phyloP scores from a whole-genome alignment of 2,888 invertebrate genomes.

The Fragum fragum region DNA sequence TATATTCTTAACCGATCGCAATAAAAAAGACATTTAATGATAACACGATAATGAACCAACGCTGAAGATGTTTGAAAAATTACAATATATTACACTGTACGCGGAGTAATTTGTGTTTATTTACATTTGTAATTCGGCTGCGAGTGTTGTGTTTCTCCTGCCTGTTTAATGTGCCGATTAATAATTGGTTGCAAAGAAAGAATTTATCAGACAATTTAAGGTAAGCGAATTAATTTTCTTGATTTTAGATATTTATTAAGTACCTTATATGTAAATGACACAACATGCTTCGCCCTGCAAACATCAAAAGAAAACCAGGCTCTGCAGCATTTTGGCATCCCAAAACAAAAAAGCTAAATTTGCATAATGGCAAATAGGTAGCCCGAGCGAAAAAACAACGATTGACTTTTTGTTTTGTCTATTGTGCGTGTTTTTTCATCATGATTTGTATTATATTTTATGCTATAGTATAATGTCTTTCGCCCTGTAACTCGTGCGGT shows the following conservation, averaged over 20 bases:
- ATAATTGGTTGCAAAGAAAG: constrained; percentile 49
- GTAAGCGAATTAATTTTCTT: constrained; percentile 48
- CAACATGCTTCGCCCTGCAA: not conserved
- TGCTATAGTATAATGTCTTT: not conserved
- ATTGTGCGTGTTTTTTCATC: not conserved
- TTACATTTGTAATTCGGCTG: constrained; percentile 82
- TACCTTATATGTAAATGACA: not conserved
- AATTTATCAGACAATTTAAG: constrained; percentile 49
- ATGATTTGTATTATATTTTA: not conserved
- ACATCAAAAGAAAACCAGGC: not conserved
- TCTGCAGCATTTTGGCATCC: constrained; percentile 22
- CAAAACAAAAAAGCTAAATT: constrained; percentile 46
- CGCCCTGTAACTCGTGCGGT: too few relatives aligned
- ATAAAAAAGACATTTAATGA: too few relatives aligned
- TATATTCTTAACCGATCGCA: too few relatives aligned
- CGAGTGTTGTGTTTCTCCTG: constrained; percentile 80
- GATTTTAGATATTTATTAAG: not conserved
- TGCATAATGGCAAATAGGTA: constrained; percentile 41
- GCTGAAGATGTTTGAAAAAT: too few relatives aligned
- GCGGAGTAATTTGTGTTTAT: constrained; percentile 84
- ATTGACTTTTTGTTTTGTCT: not conserved
- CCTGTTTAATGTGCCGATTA: constrained; percentile 53
- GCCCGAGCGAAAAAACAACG: constrained; percentile 3
- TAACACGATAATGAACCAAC: too few relatives aligned
- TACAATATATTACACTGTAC: not conserved